Percentiles rank a stretch among this genome's conserved stretches.
Evolutionary conservation across 1,140 invertebrate species (phyloP).

Genomic region (Lordiphosa stackelbergi): DNA sequence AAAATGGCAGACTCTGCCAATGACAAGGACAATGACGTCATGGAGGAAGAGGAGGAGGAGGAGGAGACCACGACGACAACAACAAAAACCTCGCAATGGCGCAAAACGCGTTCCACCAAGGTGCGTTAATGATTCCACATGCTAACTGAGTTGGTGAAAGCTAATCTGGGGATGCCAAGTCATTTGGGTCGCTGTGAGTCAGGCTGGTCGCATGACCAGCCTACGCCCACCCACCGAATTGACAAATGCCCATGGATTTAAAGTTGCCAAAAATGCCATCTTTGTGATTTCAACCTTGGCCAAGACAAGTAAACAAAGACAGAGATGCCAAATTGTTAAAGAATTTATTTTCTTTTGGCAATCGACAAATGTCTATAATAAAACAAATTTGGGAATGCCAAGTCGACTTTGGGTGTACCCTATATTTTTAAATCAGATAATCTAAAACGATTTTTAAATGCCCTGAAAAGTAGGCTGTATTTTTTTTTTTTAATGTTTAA

Average conservation of each 20-base stretch:
- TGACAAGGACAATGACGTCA: constrained; percentile 56
- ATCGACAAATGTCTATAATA: no score
- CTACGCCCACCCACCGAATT: constrained; percentile 50
- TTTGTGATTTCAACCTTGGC: constrained; percentile 12
- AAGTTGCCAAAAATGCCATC: constrained; percentile 55
- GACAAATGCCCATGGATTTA: constrained; percentile 69
- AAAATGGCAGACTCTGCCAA: constrained; percentile 71
- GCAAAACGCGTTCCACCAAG: constrained; percentile 71
- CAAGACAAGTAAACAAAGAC: constrained; percentile 14
- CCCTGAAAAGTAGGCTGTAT: no score
- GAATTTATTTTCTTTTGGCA: constrained; percentile 3
- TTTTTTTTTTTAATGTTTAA: no score
- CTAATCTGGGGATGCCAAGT: constrained; percentile 16
- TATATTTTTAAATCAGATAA: no score
- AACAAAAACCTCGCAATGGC: constrained; percentile 70
- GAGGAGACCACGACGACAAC: constrained; percentile 32
- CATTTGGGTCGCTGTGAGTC: constrained; percentile 11
- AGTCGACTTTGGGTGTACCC: no score
- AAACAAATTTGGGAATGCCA: no score
- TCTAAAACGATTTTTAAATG: no score
- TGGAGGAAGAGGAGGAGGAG: constrained; percentile 45
- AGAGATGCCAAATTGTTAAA: constrained; percentile 10
- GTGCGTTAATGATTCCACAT: constrained; percentile 29
- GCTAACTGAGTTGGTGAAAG: neutral
- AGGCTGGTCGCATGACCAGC: constrained; percentile 41